These are phyloP conservation scores for Aporophyla nigra DNA, from an alignment of 2,888 invertebrate genomes.

Conservation along the genomic window DNA sequence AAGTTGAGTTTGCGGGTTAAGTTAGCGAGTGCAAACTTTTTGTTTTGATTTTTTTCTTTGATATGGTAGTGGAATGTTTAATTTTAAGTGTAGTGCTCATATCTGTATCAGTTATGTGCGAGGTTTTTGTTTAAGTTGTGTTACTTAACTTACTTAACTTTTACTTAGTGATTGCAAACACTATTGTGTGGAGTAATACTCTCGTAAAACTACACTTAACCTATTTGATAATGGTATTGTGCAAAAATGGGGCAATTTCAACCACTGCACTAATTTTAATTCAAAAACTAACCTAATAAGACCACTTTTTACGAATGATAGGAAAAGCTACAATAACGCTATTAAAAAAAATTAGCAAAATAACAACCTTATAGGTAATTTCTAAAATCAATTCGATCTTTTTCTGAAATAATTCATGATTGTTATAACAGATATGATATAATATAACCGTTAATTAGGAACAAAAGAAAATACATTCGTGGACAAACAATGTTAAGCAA, in stretches of 20 bases:
- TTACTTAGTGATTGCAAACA: slow-evolving; percentile 29
- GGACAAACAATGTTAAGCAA: too few relatives aligned
- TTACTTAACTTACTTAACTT: slow-evolving; percentile 25
- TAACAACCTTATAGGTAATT: background rate
- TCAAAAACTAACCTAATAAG: background rate
- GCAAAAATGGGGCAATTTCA: background rate
- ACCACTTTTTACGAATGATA: background rate
- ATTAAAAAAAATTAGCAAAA: background rate
- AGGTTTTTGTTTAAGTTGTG: slow-evolving; percentile 50
- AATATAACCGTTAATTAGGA: too few relatives aligned
- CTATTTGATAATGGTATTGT: slow-evolving; percentile 14
- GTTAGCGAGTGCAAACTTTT: slow-evolving; percentile 72
- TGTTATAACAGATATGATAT: too few relatives aligned
- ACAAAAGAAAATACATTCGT: too few relatives aligned
- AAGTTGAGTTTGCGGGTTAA: slow-evolving; percentile 65
- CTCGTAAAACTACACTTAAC: slow-evolving; percentile 4
- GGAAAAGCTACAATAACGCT: background rate
- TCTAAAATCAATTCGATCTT: background rate
- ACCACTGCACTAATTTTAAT: background rate
- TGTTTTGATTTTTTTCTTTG: slow-evolving; percentile 72
- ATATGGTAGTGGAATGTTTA: slow-evolving; percentile 75
- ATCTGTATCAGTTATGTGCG: slow-evolving; percentile 59
- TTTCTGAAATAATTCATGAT: too few relatives aligned
- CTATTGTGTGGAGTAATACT: slow-evolving; percentile 8
- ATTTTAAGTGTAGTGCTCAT: slow-evolving; percentile 69